Evolutionary conservation across 2,113 vertebrate species (phyloP), one percentile per base, ranked within the genome.

Genomic region (Triplophysa dalaica): DNA sequence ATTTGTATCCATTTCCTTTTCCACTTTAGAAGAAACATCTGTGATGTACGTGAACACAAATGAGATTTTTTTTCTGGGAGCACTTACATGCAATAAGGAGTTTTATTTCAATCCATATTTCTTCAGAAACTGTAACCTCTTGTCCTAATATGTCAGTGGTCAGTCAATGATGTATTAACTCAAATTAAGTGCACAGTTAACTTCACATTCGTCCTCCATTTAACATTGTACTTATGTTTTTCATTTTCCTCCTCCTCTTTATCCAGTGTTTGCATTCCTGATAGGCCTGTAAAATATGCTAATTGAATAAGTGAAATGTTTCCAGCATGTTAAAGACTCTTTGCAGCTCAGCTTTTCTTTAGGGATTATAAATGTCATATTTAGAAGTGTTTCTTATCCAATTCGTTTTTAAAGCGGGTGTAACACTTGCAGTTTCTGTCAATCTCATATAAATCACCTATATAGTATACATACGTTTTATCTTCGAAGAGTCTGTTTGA

Each of bases 221-320:
- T 82, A 77, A 82, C 70, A 77, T 73, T 60, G 77, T n/a, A 8
- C 48, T 65, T 41, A 45, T 68, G 29, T 54, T 68, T 75, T 69
- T 48, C 26, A 22, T 73, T 64, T 43, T 56, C 70, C 54, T 61
- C 48, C 76, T 41, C 81, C 52, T 75, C 50, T 68, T 69, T 38
- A 43, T 24, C 56, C 58, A 10, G 45, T 80, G 43, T 63, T 82
- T 66, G 50, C 61, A 68, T 76, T 67, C 64, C 9, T 56, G 63
- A 63, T 80, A 62, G 72, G 66, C 43, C 62, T 62, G 50, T 77
- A 67, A 80, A 81, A 85, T 65, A 85, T 75, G 79, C 60, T 76
- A 75, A 83, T 78, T 78, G 64, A 78, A 83, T 81, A 81, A 79
- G 67, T 63, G 63, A 43, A 50, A 69, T 65, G 70, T 79, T 83